Base-by-base conservation (phyloP, 2,888 invertebrate species). In the Trichopoda pennipes region DNA sequence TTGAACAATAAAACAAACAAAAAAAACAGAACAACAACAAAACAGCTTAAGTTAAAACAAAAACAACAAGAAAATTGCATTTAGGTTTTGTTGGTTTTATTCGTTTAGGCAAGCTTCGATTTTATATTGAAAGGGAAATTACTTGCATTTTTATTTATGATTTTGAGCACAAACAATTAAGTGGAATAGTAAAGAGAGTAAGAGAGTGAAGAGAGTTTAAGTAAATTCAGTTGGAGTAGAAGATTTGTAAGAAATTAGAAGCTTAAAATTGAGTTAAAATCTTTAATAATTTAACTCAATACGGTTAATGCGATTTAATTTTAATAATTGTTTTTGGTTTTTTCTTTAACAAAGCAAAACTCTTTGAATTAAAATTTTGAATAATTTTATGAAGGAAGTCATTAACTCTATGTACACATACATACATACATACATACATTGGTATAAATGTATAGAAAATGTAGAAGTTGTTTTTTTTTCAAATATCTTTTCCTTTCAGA, bases 61-160 rank as follows among this genome's bases (percentile, higher is more conserved):
- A 58, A 61, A 61, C 28, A 51, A 61, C 21, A 70, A 69, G 16
- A 53, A 78, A 78, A 70, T 68, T 82, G 78, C 78, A 78, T 35
- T 60, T 44, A 32, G 60, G 53, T 76, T 47, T 68, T 47, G 56
- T 58, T 51, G 17, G 42, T 53, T 61, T 61, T 35, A 28, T 61
- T 78, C 70, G 28, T 64, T 60, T 76, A 51, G 64, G 21, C 63
- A 72, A 72, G 61, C 76, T 68, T 61, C 42, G 55, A 63, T 85
- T 68, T 66, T 84, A 85, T 68, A 86, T 87, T 85, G 89, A 89
- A 89, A 89, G 88, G 88, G 88, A 89, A 86, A 87, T 86, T 85
- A 89, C 87, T 88, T 80, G 66, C 76, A 80, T 75, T 84, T 80
- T 78, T 69, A 53, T 56, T 42, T 47, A 44, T 17, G 42, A 6